phyloP scores from a whole-genome alignment of 2,888 invertebrate species.

The Pollenia griseotomentosa region DNA sequence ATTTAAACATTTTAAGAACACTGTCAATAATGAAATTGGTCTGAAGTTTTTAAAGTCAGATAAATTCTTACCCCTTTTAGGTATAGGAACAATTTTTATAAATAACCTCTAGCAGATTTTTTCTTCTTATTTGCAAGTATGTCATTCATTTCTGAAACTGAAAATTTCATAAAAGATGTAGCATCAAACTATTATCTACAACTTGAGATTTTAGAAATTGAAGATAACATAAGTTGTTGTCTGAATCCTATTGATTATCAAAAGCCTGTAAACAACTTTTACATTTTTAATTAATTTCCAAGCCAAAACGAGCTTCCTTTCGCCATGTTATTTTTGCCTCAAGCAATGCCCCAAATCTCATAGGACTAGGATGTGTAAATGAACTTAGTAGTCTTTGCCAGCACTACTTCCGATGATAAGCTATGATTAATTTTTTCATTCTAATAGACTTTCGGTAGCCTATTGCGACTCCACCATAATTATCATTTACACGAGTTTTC shows the following conservation, averaged over 20 bases:
- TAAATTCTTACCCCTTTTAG: constrained; percentile 15
- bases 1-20: constrained; percentile 41
- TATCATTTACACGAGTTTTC: not conserved
- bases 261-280: not conserved
- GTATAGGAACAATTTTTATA: constrained; percentile 8
- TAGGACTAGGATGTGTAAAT: constrained; percentile 3
- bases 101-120: not conserved
- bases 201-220: too few species aligned
- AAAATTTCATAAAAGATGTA: too few species aligned
- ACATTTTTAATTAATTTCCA: constrained; percentile 24
- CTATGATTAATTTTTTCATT: not conserved
- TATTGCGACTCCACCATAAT: constrained; percentile 10
- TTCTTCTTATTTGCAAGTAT: too few species aligned
- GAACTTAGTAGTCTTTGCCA: too few species aligned
- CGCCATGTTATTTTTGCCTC: constrained; percentile 1
- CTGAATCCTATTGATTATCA: not conserved
- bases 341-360: not conserved
- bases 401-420: not conserved
- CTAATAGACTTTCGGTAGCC: not conserved
- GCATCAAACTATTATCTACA: too few species aligned
- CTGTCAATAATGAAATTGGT: constrained; percentile 35
- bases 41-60: constrained; percentile 18
- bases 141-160: too few species aligned
- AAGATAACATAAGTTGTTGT: not conserved
- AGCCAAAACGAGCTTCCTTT: not conserved